phyloP scores from a whole-genome alignment of 1,140 invertebrate genomes.

The Brachionus koreanus region DNA sequence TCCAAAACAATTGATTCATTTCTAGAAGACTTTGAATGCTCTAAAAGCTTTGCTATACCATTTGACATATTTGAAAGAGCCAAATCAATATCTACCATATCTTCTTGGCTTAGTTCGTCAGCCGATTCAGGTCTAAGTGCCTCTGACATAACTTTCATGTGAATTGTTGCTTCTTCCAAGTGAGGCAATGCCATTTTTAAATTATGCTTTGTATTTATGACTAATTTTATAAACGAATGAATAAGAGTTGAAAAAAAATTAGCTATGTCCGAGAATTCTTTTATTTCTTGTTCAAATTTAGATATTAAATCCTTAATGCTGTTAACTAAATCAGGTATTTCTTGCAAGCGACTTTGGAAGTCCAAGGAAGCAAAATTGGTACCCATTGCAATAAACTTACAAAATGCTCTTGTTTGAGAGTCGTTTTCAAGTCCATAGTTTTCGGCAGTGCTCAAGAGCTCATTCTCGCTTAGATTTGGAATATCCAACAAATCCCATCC shows the following conservation, averaged over 20 bases:
- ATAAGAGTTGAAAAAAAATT: constrained; percentile 18
- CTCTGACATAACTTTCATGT: constrained; percentile 26
- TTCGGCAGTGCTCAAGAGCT: constrained; percentile 8
- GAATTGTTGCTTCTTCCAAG: constrained; percentile 6
- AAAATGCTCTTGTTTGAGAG: constrained; percentile 31
- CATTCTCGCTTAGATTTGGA: constrained; percentile 23
- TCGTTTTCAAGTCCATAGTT: constrained; percentile 32
- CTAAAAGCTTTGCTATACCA: constrained; percentile 4
- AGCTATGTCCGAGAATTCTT: constrained; percentile 34
- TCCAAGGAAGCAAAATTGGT: constrained; percentile 36
- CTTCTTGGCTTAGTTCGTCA: neutral
- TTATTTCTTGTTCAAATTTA: constrained; percentile 35
- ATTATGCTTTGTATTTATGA: constrained; percentile 38
- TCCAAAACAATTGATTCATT: constrained; percentile 11
- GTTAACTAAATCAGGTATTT: constrained; percentile 6
- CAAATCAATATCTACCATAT: constrained; percentile 8
- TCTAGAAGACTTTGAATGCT: constrained; percentile 10
- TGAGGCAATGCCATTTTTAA: constrained; percentile 31
- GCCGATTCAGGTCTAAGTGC: neutral
- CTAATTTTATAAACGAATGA: constrained; percentile 37
- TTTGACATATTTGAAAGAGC: constrained; percentile 5
- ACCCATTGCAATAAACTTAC: constrained; percentile 19
- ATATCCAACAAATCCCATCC: constrained; percentile 4
- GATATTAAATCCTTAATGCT: neutral
- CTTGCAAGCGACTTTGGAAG: neutral